phyloP scores from a whole-genome alignment of 92 coral and sea anemone species.

The Hydrozoanthus gracilis region DNA sequence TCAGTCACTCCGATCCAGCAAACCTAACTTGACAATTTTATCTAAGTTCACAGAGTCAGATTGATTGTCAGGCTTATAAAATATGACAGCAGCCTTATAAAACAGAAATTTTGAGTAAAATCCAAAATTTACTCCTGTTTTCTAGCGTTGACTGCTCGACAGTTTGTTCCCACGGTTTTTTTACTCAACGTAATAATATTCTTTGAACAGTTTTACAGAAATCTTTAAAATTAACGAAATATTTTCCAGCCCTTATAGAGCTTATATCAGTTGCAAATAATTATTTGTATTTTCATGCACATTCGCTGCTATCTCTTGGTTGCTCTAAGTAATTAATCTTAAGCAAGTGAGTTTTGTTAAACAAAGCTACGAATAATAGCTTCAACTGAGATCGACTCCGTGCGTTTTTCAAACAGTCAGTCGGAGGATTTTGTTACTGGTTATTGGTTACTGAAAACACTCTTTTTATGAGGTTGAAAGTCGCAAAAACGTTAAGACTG shows the following conservation, averaged over 20 bases:
- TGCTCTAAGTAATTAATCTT: background rate
- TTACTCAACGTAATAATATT: background rate
- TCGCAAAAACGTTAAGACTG: too few relatives aligned
- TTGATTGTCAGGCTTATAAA: too few relatives aligned
- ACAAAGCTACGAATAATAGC: background rate
- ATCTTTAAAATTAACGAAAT: background rate
- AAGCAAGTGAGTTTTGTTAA: background rate
- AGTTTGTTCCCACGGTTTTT: background rate
- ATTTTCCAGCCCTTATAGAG: background rate
- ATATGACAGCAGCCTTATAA: background rate
- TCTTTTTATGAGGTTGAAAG: background rate
- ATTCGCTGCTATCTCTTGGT: background rate
- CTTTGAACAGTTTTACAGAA: background rate
- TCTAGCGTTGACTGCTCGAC: background rate
- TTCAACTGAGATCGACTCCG: background rate
- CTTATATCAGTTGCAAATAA: background rate
- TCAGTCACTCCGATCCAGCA: too few relatives aligned
- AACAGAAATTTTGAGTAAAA: background rate
- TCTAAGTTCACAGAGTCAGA: too few relatives aligned
- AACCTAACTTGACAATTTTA: too few relatives aligned
- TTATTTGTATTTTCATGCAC: background rate
- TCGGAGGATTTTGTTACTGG: background rate
- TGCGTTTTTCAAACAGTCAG: background rate
- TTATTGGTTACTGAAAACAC: background rate
- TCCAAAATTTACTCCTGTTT: background rate